A percentile compares a stretch with the other conserved stretches of the same genome.
These are phyloP conservation scores for Tetanocera ferruginea DNA, from an alignment of 2,888 invertebrate genomes.

Conservation along the genomic window DNA sequence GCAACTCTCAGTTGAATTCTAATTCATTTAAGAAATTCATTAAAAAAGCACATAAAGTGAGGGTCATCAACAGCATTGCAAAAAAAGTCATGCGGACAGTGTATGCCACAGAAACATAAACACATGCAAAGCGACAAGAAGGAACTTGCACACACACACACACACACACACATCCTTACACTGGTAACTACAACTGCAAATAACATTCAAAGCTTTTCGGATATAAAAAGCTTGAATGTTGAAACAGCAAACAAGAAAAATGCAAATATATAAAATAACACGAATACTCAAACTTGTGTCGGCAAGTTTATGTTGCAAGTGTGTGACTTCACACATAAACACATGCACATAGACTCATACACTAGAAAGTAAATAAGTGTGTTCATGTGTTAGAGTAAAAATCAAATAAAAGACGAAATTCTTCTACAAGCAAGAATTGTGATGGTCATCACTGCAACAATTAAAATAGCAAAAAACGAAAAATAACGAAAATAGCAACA, in stretches of 20 bases:
- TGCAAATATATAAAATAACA: slow-evolving; percentile 13
- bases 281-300: background rate
- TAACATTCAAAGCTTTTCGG: background rate
- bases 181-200: background rate
- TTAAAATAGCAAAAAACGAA: too few species aligned
- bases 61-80: background rate
- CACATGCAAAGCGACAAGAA: background rate
- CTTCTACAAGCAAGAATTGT: background rate
- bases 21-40: slow-evolving; percentile 9
- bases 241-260: background rate
- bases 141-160: background rate
- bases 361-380: background rate
- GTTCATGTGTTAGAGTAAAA: background rate
- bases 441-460: background rate
- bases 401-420: background rate
- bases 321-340: background rate
- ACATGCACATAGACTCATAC: background rate
- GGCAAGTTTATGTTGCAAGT: too few species aligned
- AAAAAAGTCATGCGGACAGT: background rate
- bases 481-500: background rate
- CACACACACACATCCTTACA: background rate
- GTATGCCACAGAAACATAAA: background rate
- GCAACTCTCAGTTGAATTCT: background rate
- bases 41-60: background rate
- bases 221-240: background rate